Conservation (phyloP, 2,113 vertebrate species). For the Triplophysa rosa region DNA sequence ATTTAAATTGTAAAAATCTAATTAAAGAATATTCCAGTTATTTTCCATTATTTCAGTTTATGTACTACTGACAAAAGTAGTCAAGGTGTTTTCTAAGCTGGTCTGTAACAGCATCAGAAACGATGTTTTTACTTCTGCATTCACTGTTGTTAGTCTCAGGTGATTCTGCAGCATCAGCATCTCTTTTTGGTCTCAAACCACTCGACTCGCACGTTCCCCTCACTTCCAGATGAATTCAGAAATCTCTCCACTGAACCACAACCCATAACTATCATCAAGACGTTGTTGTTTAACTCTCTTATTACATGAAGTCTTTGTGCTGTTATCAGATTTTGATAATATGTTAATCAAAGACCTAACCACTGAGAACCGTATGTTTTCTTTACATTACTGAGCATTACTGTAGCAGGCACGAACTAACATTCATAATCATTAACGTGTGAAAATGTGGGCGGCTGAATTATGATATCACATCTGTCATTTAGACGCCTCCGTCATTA, state of each 20-base stretch:
- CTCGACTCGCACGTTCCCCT: neutral
- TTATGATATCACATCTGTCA: neutral
- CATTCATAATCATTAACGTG: slow-evolving; percentile 6
- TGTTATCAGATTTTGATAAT: too few relatives aligned
- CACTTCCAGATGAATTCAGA: neutral
- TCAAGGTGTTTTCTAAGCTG: too few relatives aligned
- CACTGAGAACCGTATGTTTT: neutral
- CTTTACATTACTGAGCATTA: neutral
- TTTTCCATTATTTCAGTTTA: too few relatives aligned
- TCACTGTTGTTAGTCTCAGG: neutral
- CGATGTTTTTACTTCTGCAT: neutral
- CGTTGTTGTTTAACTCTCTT: too few relatives aligned
- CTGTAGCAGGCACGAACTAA: neutral
- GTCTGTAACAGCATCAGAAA: too few relatives aligned
- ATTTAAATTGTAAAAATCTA: too few relatives aligned
- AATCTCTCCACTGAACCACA: neutral
- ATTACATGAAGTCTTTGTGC: too few relatives aligned
- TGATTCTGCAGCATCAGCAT: neutral
- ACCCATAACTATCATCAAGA: neutral
- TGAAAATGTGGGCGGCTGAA: neutral
- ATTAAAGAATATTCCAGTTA: too few relatives aligned
- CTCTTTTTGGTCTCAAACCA: neutral
- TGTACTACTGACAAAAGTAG: too few relatives aligned
- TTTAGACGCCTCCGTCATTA: neutral
- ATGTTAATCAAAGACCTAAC: too few relatives aligned